Percentiles rank a stretch among this genome's conserved stretches.
These are phyloP conservation scores for Gibbula magus DNA, from an alignment of 2,888 invertebrate genomes.

Conservation along the genomic window DNA sequence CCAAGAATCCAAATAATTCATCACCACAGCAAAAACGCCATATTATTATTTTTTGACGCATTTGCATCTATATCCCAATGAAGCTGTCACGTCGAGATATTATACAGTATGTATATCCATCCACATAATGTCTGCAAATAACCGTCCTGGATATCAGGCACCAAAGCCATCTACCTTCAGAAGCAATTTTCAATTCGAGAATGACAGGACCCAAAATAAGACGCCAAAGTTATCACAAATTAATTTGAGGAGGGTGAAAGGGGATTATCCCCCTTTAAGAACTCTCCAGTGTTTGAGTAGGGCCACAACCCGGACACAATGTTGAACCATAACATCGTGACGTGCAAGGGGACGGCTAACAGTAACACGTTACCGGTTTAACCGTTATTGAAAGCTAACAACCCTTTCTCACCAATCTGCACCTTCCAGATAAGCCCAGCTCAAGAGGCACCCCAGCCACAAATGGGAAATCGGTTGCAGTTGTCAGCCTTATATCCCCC, in stretches of 20 bases:
- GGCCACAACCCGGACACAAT: not conserved
- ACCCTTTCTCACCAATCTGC: not conserved
- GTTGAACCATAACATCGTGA: not conserved
- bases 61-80: too few species aligned
- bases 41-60: too few species aligned
- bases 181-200: not conserved
- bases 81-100: too few species aligned
- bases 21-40: too few species aligned
- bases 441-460: not conserved
- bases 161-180: not conserved
- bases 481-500: not conserved
- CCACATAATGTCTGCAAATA: not conserved
- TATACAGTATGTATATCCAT: too few species aligned
- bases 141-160: too few species aligned
- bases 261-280: not conserved
- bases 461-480: not conserved
- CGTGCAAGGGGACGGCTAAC: not conserved
- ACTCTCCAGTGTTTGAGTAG: not conserved
- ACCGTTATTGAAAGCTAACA: not conserved
- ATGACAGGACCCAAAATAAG: conserved; percentile 6
- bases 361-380: not conserved
- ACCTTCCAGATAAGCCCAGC: not conserved
- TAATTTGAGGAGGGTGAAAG: conserved; percentile 10
- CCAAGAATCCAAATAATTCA: too few species aligned
- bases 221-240: conserved; percentile 9